Conservation (phyloP, 2,113 vertebrate species). For the Hippocampus comes region DNA sequence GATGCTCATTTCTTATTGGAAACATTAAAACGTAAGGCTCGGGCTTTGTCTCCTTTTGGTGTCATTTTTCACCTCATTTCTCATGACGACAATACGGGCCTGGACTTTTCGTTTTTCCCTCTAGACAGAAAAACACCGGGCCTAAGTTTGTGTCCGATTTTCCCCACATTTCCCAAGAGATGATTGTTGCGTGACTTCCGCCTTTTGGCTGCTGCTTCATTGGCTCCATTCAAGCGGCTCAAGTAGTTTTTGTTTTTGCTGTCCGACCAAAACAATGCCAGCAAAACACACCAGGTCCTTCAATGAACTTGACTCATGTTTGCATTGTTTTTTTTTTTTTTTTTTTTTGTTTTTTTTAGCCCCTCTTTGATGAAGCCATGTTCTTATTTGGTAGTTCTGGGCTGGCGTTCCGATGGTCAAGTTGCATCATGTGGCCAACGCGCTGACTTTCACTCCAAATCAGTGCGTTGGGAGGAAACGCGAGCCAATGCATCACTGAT, state of each 20-base stretch:
- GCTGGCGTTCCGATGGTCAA: not conserved
- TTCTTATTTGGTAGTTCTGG: not conserved
- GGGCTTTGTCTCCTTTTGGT: no score
- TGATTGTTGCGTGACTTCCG: not conserved
- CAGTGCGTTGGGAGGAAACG: constrained; percentile 50
- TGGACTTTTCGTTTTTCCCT: not conserved
- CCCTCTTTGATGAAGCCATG: not conserved
- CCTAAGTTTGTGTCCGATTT: not conserved
- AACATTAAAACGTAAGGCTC: no score
- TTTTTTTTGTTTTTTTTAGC: not conserved
- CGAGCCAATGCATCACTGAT: constrained; percentile 53
- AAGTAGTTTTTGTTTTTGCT: constrained; percentile 6
- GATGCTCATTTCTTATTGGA: no score
- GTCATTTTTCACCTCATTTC: no score
- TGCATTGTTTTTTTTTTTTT: not conserved
- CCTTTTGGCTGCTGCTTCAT: not conserved
- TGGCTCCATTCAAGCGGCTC: not conserved
- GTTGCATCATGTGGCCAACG: not conserved
- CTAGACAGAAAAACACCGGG: not conserved
- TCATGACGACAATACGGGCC: no score
- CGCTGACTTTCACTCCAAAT: constrained; percentile 38
- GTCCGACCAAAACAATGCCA: not conserved
- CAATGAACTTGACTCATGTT: not conserved
- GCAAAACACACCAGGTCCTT: no score
- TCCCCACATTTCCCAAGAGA: not conserved